Base-by-base conservation (phyloP, 1,140 invertebrate genomes). In the Bombus soroeensis region DNA sequence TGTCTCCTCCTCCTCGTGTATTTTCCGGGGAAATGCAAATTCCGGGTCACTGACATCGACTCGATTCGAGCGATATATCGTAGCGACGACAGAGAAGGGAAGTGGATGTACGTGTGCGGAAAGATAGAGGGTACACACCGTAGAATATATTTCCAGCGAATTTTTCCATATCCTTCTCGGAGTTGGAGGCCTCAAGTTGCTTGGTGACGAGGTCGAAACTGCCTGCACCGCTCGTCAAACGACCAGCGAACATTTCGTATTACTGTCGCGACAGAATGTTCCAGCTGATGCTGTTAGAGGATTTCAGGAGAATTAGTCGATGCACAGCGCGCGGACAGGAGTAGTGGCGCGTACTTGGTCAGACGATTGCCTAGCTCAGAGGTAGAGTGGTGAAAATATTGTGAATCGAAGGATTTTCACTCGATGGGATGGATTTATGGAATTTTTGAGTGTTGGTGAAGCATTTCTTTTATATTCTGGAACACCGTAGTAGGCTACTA, bases 1-100 rank as follows among this genome's bases (percentile, higher is more conserved):
- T 75, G 47, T 37, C n/a, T 71, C 41, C 28, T 5, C 62, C 28
- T 25, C 28, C 79, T 64, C 80, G 66, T 83, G 89, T 90, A 90
- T 90, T 91, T 91, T 89, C 90, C 83, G 77, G 79, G 89, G 80
- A 91, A 89, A 91, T 91, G 90, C 86, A 91, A 91, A 91, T 91
- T 91, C 90, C 88, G 80, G 89, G 89, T 91, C 88, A 86, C 88
- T 79, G 89, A 87, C 89, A 91, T 89, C 88, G 88, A 86, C 88
- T 87, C 87, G 81, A 89, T 88, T 83, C 88, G 86, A 83, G 80
- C 89, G 79, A 90, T 90, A 88, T 90, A 90, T 87, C 90, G 87
- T 39, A 74, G 64, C 77, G 87, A 71, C 89, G 85, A 91, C 89
- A 82, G 43, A 71, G 87, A 90, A 87, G 85, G 82, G 83, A 91